Conservation (phyloP, 2,113 vertebrate species). For the Telmatochromis brachygnathus region DNA sequence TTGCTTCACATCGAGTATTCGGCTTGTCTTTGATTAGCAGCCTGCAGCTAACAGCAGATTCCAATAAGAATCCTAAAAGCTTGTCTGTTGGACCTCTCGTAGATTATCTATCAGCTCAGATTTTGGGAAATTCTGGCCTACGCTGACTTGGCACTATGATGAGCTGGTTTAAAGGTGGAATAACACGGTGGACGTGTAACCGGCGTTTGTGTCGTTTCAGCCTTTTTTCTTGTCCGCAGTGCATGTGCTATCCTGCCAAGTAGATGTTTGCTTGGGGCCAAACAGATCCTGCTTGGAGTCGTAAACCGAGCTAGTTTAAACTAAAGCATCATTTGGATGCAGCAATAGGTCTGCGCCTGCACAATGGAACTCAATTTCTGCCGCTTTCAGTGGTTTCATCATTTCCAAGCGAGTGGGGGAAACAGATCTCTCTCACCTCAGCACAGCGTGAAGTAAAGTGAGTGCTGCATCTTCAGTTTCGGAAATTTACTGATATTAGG, state of each 20-base stretch:
- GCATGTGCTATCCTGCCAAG: neutral
- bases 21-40: neutral
- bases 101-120: neutral
- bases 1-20: neutral
- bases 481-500: neutral
- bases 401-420: neutral
- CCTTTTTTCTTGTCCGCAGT: slow-evolving; percentile 11
- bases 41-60: neutral
- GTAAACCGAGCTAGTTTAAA: neutral
- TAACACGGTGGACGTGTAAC: neutral
- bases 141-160: neutral
- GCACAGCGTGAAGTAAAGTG: neutral
- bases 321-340: neutral
- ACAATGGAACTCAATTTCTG: neutral
- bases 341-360: neutral
- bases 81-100: neutral
- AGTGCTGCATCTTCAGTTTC: neutral
- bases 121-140: neutral
- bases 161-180: neutral
- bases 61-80: neutral
- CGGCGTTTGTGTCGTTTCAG: slow-evolving; percentile 15
- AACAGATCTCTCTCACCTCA: neutral
- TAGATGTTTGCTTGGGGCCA: neutral
- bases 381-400: neutral
- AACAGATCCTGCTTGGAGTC: neutral